Percentiles rank a stretch among this genome's conserved stretches.
phyloP scores from a whole-genome alignment of 2,113 vertebrate species.

The Jaculus jaculus region DNA sequence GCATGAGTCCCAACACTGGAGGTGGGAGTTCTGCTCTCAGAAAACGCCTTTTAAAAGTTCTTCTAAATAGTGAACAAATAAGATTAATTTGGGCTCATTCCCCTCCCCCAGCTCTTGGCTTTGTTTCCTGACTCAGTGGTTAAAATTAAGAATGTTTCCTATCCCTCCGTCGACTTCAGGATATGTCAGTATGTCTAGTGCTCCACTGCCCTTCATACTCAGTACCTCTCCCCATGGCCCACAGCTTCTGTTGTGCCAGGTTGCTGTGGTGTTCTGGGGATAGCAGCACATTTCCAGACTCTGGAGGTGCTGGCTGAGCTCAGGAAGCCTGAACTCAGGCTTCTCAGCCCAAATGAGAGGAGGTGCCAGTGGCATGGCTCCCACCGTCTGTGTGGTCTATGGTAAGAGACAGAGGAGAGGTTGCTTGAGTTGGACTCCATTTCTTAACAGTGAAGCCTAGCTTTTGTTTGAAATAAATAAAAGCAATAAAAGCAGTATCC shows the following conservation, averaged over 20 bases:
- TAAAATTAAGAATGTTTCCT: neutral
- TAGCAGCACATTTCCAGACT: neutral
- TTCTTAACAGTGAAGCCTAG: neutral
- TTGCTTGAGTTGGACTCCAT: neutral
- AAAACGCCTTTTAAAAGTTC: conserved; percentile 45
- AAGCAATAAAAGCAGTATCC: neutral
- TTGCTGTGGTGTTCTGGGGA: neutral
- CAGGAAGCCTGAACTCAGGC: neutral
- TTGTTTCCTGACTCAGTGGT: neutral
- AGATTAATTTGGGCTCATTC: conserved; percentile 57
- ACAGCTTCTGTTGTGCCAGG: neutral
- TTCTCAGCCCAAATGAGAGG: neutral
- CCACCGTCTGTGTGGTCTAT: neutral
- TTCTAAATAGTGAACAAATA: conserved; percentile 51
- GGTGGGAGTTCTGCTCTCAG: conserved; percentile 62
- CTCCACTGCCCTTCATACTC: neutral
- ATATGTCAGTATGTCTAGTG: neutral
- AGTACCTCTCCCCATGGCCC: too few relatives aligned
- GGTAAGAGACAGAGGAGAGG: neutral
- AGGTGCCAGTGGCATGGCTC: neutral
- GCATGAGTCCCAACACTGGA: neutral
- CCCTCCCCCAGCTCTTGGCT: neutral
- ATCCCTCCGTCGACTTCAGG: neutral
- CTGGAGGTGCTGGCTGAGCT: neutral
- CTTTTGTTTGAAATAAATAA: conserved; percentile 32